A percentile compares a stretch with the other conserved stretches of the same genome.
phyloP scores from a whole-genome alignment of 2,888 invertebrate species.

The Pemphredon lugubris region DNA sequence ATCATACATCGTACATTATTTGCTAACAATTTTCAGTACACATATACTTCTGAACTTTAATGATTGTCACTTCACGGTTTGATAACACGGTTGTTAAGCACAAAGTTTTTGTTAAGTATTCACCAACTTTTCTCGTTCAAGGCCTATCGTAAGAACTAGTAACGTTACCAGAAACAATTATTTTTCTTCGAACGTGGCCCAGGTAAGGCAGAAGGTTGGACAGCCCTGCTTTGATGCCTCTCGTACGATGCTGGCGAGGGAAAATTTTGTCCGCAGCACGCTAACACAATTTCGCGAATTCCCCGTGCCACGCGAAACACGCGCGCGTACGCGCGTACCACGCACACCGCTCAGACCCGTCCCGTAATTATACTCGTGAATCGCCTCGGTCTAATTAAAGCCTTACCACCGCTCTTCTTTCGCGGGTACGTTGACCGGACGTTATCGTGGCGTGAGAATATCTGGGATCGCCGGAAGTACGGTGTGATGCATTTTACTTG shows the following conservation, averaged over 20 bases:
- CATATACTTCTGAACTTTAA: no score
- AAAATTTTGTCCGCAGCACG: conserved; percentile 57
- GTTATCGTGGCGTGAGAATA: conserved; percentile 64
- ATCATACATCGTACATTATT: no score
- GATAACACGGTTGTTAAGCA: neutral
- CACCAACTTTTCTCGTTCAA: no score
- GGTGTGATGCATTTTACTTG: conserved; percentile 47
- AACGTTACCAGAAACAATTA: no score
- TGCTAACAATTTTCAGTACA: no score
- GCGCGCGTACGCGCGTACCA: neutral
- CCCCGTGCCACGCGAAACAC: neutral
- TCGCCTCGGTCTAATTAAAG: conserved; percentile 70
- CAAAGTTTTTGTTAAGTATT: no score
- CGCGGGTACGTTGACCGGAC: conserved; percentile 68
- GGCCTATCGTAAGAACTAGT: no score
- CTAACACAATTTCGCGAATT: conserved; percentile 66
- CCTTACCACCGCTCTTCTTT: conserved; percentile 61
- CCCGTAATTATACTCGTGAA: conserved; percentile 44
- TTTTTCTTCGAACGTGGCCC: no score
- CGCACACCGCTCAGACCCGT: no score
- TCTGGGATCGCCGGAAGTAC: conserved; percentile 65
- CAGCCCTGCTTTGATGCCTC: no score
- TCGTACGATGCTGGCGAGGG: neutral
- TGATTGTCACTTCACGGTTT: neutral
- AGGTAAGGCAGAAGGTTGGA: no score